Base-by-base conservation (phyloP, 1,140 invertebrate genomes). In the Ceratosolen solmsi region DNA sequence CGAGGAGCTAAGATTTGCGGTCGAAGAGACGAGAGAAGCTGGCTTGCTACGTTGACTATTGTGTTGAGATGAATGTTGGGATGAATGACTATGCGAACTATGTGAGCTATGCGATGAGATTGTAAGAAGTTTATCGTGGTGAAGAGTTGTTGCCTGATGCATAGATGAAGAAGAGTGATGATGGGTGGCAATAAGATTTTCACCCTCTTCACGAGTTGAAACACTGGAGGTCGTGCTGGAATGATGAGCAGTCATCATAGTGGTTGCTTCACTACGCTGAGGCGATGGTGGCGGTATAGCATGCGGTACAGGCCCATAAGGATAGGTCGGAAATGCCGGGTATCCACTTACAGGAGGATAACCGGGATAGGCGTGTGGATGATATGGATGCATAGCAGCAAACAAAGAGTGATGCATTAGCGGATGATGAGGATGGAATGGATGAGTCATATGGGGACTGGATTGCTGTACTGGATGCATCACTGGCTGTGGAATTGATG, bases 251-350 rank as follows among this genome's bases (percentile, higher is more conserved):
- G 95, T 93, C 93, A 95, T 94, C 1, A 94, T 95, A 0, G 94
- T 94, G 15, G 93, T 94, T 82, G 94, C 94, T 79, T 95, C 92
- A 83, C 93, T 94, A 20, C 92, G 90, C 60, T 93, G 92, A 8
- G 94, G 90, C 84, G 94, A 89, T 81, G 95, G 95, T 2, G 94
- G 94, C 33, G 95, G 95, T 84, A 95, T 95, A 1, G 95, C 94
- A 85, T 96, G 95, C 27, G 94, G 94, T 73, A 95, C 92, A 1
- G 95, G 94, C 7, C 93, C 94, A 85, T 95, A 95, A 0, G 95
- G 93, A 90, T 95, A 95, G 11, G 94, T 93, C 86, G 92, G 90
- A 30, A 92, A 93, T 0, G 92, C 89, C 0, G 92, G 90, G 85
- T 93, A 93, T 15, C 88, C 89, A 82, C 91, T 91, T 0, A 90